Evolutionary conservation across 2,797 vertebrate genomes (phyloP).

Genomic region (Benthosema pterotum): DNA sequence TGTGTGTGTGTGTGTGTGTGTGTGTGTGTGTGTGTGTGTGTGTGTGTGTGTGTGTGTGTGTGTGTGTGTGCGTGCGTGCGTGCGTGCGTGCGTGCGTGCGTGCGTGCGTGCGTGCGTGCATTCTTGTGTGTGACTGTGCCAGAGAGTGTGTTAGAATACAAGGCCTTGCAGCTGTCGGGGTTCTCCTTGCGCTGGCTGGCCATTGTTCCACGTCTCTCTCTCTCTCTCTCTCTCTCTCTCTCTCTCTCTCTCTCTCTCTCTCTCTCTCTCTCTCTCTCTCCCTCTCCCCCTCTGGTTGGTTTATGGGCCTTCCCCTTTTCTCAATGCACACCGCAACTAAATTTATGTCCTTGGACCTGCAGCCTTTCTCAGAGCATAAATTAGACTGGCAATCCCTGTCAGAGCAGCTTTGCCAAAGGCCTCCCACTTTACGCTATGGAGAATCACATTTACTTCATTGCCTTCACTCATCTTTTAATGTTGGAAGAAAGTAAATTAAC

Average conservation of each 20-base stretch:
- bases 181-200: conserved; percentile 67
- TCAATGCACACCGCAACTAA: conserved; percentile 62
- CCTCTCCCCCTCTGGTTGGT: conserved; percentile 26
- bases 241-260: conserved; percentile 21
- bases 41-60: conserved; percentile 9
- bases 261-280: conserved; percentile 27
- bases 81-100: conserved; percentile 8
- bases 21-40: conserved; percentile 16
- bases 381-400: conserved; percentile 66
- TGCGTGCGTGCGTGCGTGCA: conserved; percentile 29
- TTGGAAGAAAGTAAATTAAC: conserved; percentile 2
- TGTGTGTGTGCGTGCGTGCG: conserved; percentile 37
- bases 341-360: conserved; percentile 72
- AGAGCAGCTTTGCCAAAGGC: conserved; percentile 50
- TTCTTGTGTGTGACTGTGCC: conserved; percentile 37
- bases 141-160: conserved; percentile 19
- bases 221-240: conserved; percentile 32
- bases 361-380: conserved; percentile 79
- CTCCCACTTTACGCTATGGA: conserved; percentile 48
- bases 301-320: conserved; percentile 71
- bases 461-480: conserved; percentile 55
- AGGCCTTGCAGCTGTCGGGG: conserved; percentile 73
- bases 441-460: conserved; percentile 49
- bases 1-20: neutral
- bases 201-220: conserved; percentile 57